phyloP scores from a whole-genome alignment of 2,888 invertebrate species.

The Prosopocoilus inquinatus region DNA sequence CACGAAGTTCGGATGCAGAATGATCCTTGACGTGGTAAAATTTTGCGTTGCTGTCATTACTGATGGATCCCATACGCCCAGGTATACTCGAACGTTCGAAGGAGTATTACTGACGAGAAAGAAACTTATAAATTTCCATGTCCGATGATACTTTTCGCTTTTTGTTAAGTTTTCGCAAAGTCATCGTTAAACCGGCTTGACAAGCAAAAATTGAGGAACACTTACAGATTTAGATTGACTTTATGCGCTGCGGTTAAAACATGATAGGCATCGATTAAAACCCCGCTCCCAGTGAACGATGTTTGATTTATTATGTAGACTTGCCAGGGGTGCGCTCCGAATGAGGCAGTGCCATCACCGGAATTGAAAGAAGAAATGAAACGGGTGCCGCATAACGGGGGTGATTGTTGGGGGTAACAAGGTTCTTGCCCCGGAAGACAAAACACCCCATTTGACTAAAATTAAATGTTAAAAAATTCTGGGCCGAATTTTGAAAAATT shows the following conservation, averaged over 20 bases:
- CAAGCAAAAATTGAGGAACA: slow-evolving; percentile 25
- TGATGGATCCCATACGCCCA: slow-evolving; percentile 30
- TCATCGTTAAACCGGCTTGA: background rate
- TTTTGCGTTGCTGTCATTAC: slow-evolving; percentile 22
- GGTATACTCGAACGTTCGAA: slow-evolving; percentile 25
- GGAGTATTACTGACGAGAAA: slow-evolving; percentile 22
- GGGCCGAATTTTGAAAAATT: too few species aligned
- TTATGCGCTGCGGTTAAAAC: slow-evolving; percentile 75
- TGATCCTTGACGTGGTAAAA: slow-evolving; percentile 31
- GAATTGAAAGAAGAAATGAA: slow-evolving; percentile 48
- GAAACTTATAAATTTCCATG: too few species aligned
- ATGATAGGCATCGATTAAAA: slow-evolving; percentile 64
- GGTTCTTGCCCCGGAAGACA: slow-evolving; percentile 39
- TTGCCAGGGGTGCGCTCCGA: slow-evolving; percentile 56
- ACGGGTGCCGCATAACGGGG: slow-evolving; percentile 52
- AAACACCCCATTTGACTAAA: background rate
- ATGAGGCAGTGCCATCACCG: slow-evolving; percentile 52
- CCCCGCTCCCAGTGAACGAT: slow-evolving; percentile 69
- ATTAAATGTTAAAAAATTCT: too few species aligned
- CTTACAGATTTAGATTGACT: slow-evolving; percentile 58
- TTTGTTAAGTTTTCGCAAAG: too few species aligned
- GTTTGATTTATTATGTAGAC: slow-evolving; percentile 48
- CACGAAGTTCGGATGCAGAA: slow-evolving; percentile 64
- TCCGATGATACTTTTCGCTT: too few species aligned
- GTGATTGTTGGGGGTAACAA: slow-evolving; percentile 30